Conservation (phyloP, 2,797 vertebrate species). For the Clarias fuscus region DNA sequence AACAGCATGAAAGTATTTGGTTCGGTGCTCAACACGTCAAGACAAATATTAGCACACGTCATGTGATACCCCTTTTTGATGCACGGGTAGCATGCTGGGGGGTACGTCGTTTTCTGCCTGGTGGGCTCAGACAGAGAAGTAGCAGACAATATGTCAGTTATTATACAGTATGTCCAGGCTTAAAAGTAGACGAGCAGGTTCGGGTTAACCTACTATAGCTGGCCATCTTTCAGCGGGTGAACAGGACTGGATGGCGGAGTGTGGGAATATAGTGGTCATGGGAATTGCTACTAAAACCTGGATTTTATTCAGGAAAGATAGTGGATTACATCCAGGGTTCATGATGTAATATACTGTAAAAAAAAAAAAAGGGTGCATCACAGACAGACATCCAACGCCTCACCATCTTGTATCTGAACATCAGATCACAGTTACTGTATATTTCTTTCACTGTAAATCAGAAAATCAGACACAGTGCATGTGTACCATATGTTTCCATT, state of each 20-base stretch:
- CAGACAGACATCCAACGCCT: no score
- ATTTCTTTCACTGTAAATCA: background rate
- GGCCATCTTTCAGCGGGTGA: constrained; percentile 26
- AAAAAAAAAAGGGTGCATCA: background rate
- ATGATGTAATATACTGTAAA: background rate
- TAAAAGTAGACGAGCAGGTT: constrained; percentile 38
- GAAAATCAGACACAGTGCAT: background rate
- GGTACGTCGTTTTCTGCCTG: background rate
- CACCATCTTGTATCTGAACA: background rate
- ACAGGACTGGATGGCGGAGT: background rate
- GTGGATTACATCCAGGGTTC: background rate
- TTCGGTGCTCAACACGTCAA: constrained; percentile 59
- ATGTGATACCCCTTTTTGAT: constrained; percentile 48
- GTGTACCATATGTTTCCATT: background rate
- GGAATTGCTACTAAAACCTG: background rate
- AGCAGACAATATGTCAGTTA: constrained; percentile 2
- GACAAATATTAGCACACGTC: constrained; percentile 66
- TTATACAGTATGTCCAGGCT: constrained; percentile 20
- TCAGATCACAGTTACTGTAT: background rate
- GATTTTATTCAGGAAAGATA: background rate
- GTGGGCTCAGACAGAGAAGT: constrained; percentile 14
- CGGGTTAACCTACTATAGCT: constrained; percentile 35
- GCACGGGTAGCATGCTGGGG: constrained; percentile 18
- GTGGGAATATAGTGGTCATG: background rate
- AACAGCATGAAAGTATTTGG: constrained; percentile 65